A percentile compares a stretch with the other conserved stretches of the same genome.
Evolutionary conservation across 1,140 invertebrate genomes (phyloP).

Genomic region (Oncopeltus fasciatus): DNA sequence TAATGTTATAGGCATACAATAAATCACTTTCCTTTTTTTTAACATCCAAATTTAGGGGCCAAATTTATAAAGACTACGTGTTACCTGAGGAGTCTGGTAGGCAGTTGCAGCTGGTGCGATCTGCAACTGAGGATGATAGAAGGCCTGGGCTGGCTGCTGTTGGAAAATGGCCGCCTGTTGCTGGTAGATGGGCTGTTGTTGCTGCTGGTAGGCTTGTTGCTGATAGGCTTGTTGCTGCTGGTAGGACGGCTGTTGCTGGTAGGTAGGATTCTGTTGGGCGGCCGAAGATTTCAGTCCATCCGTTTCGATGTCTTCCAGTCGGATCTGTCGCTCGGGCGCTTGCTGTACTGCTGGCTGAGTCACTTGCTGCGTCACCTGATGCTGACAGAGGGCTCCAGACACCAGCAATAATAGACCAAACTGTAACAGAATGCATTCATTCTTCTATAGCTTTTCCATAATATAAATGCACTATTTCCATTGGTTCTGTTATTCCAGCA

Average conservation of each 20-base stretch:
- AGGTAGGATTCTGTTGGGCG: not conserved
- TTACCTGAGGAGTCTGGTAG: not conserved
- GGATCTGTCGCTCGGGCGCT: not conserved
- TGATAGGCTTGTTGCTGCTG: not conserved
- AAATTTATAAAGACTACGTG: no score
- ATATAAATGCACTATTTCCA: no score
- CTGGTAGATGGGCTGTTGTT: not conserved
- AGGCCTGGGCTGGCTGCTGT: not conserved
- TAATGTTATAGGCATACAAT: no score
- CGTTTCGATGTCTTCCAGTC: not conserved
- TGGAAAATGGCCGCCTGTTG: not conserved
- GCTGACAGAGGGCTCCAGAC: not conserved
- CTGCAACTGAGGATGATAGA: not conserved
- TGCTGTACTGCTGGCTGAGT: not conserved
- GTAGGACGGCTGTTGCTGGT: not conserved
- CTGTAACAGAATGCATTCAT: not conserved
- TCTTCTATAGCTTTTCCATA: no score
- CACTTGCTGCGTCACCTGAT: not conserved
- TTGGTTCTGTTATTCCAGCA: no score
- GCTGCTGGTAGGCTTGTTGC: not conserved
- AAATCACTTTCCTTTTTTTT: no score
- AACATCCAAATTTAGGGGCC: no score
- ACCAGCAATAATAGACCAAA: not conserved
- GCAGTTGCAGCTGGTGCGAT: not conserved
- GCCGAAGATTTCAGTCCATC: not conserved